A percentile compares a stretch with the other conserved stretches of the same genome.
Conservation (phyloP, 23 tunicate species). For the Halocynthia aurantium region DNA sequence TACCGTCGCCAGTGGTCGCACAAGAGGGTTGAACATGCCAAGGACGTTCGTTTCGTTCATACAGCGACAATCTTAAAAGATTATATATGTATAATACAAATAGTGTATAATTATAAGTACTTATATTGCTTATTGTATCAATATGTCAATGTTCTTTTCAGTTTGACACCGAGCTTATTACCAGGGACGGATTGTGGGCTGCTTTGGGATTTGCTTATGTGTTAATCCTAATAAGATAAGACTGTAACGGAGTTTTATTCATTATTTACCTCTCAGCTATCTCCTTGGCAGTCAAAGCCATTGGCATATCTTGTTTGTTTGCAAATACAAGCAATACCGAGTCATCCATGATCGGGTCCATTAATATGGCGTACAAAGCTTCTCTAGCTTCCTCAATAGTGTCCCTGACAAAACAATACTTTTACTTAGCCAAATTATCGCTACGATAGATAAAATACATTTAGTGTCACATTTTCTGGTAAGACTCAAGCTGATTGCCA, state of each 20-base stretch:
- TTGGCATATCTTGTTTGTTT: conserved; percentile 82
- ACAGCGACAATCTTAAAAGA: conserved; percentile 33
- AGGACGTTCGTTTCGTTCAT: conserved; percentile 10
- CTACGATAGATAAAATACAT: too few species aligned
- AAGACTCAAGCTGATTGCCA: too few species aligned
- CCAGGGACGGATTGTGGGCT: neutral
- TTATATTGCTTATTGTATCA: too few species aligned
- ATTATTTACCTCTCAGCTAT: conserved; percentile 41
- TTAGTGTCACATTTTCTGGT: too few species aligned
- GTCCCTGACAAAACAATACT: conserved; percentile 26
- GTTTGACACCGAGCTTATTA: neutral
- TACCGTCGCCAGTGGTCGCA: conserved; percentile 72
- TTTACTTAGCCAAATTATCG: too few species aligned
- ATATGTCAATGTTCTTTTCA: neutral
- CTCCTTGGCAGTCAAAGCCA: conserved; percentile 33
- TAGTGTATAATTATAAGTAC: too few species aligned
- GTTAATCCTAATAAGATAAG: neutral
- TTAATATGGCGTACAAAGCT: conserved; percentile 45
- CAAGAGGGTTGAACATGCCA: conserved; percentile 80
- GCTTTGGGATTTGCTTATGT: neutral
- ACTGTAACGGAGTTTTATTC: neutral
- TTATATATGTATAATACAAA: too few species aligned
- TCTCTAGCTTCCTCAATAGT: conserved; percentile 59
- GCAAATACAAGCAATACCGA: conserved; percentile 64
- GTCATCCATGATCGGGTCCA: conserved; percentile 63